Evolutionary conservation across 2,888 invertebrate genomes (phyloP), one percentile per base, ranked within the genome.

Genomic region (Drosophila rubida): DNA sequence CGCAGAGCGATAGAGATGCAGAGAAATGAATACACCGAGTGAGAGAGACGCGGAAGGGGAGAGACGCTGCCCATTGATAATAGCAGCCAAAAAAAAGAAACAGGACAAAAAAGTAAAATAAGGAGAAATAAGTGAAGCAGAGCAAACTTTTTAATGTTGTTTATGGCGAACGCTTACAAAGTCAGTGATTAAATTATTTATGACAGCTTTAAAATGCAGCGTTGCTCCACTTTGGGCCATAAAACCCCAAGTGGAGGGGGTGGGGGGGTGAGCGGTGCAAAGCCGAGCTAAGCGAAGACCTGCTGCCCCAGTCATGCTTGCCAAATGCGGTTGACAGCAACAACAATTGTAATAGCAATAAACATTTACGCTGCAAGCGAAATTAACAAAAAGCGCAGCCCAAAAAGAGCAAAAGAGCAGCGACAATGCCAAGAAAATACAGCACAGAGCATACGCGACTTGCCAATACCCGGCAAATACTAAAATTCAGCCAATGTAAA

Each of bases 151-250:
- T 75, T 62, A 71, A 75, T 80, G 78, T 79, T 65, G 74, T 78
- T 80, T 70, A 73, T 74, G 67, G 51, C 45, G 22, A 46, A 44
- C 63, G 78, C 66, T 69, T 84, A 83, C 83, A 87, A 82, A 80
- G 83, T 79, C 82, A 70, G 69, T 82, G 88, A 87, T 83, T 83
- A 83, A 87, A 83, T 88, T 87, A 83, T 83, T 83, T 83, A 83
- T 83, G 88, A 75, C 80, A 82, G 80, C 79, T 76, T 81, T 85
- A 71, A 81, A 79, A 81, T 71, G 78, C 77, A 68, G 71, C 67
- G 67, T 69, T 72, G 77, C 57, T 45, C 77, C 69, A 69, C 49
- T 79, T 72, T 58, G 7, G 75, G 61, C 57, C 69, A 69, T 78
- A 69, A 78, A 78, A 61, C 51, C 37, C 9, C 41, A 50, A 35